Percentiles rank a stretch among this genome's conserved stretches.
phyloP scores from a whole-genome alignment of 2,797 vertebrate genomes.

The Spinus pinus region DNA sequence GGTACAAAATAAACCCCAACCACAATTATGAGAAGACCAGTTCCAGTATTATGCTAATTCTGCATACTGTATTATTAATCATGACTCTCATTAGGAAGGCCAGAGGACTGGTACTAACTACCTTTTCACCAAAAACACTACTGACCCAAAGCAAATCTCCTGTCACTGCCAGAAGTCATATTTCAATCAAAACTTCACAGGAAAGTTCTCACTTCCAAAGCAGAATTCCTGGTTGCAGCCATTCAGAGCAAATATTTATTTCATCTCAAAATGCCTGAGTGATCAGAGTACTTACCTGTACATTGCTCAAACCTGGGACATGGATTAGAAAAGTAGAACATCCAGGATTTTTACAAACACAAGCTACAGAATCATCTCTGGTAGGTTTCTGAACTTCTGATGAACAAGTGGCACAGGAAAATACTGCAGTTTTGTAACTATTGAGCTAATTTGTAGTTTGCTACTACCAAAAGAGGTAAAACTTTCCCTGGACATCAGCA shows the following conservation, averaged over 20 bases:
- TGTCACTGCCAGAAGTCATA: not conserved
- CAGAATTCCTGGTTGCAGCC: not conserved
- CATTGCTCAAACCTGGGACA: not conserved
- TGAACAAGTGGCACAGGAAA: not conserved
- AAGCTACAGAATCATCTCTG: not conserved
- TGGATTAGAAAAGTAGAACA: not conserved
- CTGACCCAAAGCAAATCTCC: not conserved
- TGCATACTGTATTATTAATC: not conserved
- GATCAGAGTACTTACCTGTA: not conserved
- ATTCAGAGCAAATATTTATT: not conserved
- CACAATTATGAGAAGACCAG: not conserved
- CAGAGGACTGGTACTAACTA: not conserved
- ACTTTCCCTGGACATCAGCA: not conserved
- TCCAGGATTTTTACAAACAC: not conserved
- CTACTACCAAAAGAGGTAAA: not conserved
- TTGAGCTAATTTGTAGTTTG: not conserved
- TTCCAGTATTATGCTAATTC: not conserved
- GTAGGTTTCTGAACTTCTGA: not conserved
- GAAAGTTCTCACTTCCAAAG: not conserved
- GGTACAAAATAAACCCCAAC: not conserved
- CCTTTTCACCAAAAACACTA: not conserved
- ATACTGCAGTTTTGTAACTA: not conserved
- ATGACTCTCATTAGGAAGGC: not conserved
- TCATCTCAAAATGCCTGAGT: not conserved
- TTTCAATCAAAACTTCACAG: not conserved